Evolutionary conservation across 2,797 vertebrate species (phyloP).

Genomic region (Pipistrellus pipistrellus): DNA sequence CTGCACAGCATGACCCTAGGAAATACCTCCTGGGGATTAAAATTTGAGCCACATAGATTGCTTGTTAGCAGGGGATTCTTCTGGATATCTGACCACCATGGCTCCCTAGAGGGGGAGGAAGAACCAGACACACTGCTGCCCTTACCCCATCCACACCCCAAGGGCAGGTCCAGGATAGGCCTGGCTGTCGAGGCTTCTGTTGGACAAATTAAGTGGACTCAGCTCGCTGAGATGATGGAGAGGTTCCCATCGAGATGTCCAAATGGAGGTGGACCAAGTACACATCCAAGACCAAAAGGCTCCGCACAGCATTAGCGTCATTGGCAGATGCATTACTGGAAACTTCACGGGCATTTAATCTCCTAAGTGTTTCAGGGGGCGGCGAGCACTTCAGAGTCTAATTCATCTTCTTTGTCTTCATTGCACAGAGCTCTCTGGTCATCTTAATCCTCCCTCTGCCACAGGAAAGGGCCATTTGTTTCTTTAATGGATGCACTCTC

Average conservation of each 20-base stretch:
- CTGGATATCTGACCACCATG: background rate
- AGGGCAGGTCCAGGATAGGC: background rate
- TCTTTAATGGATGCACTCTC: conserved; percentile 82
- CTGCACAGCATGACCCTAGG: background rate
- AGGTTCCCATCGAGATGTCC: conserved; percentile 17
- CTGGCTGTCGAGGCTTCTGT: background rate
- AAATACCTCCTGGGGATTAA: background rate
- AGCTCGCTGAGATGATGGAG: conserved; percentile 44
- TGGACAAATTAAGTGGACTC: conserved; percentile 17
- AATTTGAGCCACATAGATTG: background rate
- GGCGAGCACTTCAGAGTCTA: conserved; percentile 74
- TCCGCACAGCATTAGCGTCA: conserved; percentile 56
- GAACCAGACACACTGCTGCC: background rate
- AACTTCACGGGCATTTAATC: conserved; percentile 79
- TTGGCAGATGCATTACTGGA: conserved; percentile 73
- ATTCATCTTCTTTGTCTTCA: conserved; percentile 81
- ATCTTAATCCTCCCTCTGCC: conserved; percentile 79
- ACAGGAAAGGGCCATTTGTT: conserved; percentile 80
- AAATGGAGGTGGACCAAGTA: conserved; percentile 26
- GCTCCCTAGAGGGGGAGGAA: background rate
- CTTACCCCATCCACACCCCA: background rate
- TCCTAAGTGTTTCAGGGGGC: conserved; percentile 79
- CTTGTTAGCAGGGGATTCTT: background rate
- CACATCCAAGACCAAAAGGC: conserved; percentile 52
- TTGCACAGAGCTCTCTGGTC: conserved; percentile 80